phyloP scores from a whole-genome alignment of 2,888 invertebrate genomes.

The Macropis europaea region DNA sequence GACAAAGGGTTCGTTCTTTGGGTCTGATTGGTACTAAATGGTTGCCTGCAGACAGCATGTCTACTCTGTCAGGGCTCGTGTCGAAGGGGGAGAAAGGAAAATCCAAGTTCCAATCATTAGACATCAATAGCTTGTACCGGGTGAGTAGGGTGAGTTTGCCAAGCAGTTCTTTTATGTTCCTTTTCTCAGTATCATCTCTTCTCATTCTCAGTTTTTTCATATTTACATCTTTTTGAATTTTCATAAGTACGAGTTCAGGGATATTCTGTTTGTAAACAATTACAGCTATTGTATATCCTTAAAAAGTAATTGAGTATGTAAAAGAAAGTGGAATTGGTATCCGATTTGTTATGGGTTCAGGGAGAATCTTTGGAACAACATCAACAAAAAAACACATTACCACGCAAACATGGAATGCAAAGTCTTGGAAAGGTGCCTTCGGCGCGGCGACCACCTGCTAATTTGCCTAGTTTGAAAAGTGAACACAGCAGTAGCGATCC shows the following conservation, averaged over 20 bases:
- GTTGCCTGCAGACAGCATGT: slow-evolving; percentile 98
- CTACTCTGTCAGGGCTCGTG: slow-evolving; percentile 95
- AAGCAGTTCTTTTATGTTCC: slow-evolving; percentile 38
- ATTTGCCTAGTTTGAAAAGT: slow-evolving; percentile 99
- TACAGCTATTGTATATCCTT: background rate
- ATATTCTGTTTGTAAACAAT: background rate
- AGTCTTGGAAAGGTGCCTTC: slow-evolving; percentile 99
- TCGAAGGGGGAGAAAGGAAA: slow-evolving; percentile 93
- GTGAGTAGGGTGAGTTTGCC: slow-evolving; percentile 87
- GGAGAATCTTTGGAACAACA: slow-evolving; percentile 93
- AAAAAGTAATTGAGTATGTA: background rate
- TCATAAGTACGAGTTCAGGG: background rate
- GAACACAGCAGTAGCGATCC: slow-evolving; percentile 92
- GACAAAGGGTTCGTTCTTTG: slow-evolving; percentile 89
- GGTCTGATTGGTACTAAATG: slow-evolving; percentile 90
- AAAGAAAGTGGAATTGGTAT: slow-evolving; percentile 16
- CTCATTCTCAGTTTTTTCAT: background rate
- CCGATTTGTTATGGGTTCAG: slow-evolving; percentile 79
- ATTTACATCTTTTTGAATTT: background rate
- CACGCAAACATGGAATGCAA: slow-evolving; percentile 99
- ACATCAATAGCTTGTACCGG: slow-evolving; percentile 98
- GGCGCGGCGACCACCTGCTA: slow-evolving; percentile 98
- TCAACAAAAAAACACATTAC: slow-evolving; percentile 92
- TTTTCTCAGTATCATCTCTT: background rate
- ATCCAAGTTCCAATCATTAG: slow-evolving; percentile 97